Evolutionary conservation across 2,888 invertebrate genomes (phyloP), one percentile per base, ranked within the genome.

Genomic region (Caenorhabditis sp.): DNA sequence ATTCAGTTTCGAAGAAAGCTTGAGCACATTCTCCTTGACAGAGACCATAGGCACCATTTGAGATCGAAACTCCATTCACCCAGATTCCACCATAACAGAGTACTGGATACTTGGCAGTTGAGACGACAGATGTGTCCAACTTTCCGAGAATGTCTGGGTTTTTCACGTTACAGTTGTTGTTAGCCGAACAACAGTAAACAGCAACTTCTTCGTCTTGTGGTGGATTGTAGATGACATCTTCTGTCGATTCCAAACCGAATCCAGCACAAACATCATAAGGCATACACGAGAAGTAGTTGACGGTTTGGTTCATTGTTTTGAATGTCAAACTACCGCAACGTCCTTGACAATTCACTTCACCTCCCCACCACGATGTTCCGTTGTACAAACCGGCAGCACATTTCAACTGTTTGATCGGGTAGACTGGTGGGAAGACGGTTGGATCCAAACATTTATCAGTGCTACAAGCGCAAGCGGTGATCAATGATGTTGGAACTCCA

Each of bases 21-120:
- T 74, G 57, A 59, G 71, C 76, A 55, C 80, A 80, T 53, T 80
- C 78, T 72, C 80, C 80, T 37, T 68, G 66, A 60, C 80, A 80
- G 12, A 77, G 61, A 19, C 53, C 60, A 70, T 76, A 79, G 61
- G 75, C 76, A 51, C 66, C 58, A 27, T 74, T 72, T n/a, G 76
- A 67, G 23, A 67, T 27, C 50, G 66, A 62, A 24, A 12, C 60
- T 36, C 61, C 53, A 62, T 78, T 78, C 58, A 75, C 66, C 26
- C 66, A 63, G 49, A 80, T 66, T 62, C 76, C 80, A 60, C 64
- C 62, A 53, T 72, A 80, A 69, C 80, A 80, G 63, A 79, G 76
- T 49, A 75, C 72, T 53, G 79, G 79, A 62, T 77, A 79, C 57
- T 77, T 77, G 61, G 63, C 71, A 50, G 79, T 79, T 10, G 77